A percentile compares a stretch with the other conserved stretches of the same genome.
These are phyloP conservation scores for Spilosoma lubricipeda DNA, from an alignment of 2,888 invertebrate genomes.

Conservation along the genomic window DNA sequence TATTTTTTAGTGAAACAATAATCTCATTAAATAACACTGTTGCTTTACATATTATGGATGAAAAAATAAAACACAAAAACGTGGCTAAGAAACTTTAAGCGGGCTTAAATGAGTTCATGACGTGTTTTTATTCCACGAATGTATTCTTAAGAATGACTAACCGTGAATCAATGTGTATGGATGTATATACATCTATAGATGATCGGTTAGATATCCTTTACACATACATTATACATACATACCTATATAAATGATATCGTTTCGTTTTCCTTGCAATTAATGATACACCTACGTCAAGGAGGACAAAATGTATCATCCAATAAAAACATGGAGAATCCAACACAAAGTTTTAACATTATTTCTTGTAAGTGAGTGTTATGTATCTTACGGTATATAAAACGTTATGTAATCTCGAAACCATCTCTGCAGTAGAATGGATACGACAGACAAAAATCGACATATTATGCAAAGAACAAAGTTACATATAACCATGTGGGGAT, in stretches of 20 bases:
- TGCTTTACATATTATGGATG: constrained; percentile 16
- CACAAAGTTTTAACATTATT: neutral
- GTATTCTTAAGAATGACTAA: constrained; percentile 26
- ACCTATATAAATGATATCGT: neutral
- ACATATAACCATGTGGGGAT: too few species aligned
- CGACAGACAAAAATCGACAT: neutral
- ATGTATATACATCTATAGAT: constrained; percentile 10
- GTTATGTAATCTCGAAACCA: constrained; percentile 40
- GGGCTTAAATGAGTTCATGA: constrained; percentile 4
- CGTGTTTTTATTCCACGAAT: constrained; percentile 12
- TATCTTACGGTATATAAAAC: constrained; percentile 17
- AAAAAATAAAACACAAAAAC: constrained; percentile 5
- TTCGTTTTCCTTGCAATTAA: constrained; percentile 10
- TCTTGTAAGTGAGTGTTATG: neutral
- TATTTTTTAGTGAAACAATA: constrained; percentile 31
- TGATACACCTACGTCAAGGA: neutral
- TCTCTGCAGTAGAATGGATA: constrained; percentile 32
- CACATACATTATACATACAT: neutral
- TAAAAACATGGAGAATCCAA: neutral
- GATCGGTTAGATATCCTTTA: constrained; percentile 18
- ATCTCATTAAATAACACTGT: constrained; percentile 24
- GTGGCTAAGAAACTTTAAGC: constrained; percentile 13
- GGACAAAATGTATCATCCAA: neutral
- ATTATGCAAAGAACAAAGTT: too few species aligned
- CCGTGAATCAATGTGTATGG: constrained; percentile 33